These are phyloP conservation scores for Nesidiocoris tenuis DNA, from an alignment of 2,888 invertebrate genomes.

Conservation along the genomic window DNA sequence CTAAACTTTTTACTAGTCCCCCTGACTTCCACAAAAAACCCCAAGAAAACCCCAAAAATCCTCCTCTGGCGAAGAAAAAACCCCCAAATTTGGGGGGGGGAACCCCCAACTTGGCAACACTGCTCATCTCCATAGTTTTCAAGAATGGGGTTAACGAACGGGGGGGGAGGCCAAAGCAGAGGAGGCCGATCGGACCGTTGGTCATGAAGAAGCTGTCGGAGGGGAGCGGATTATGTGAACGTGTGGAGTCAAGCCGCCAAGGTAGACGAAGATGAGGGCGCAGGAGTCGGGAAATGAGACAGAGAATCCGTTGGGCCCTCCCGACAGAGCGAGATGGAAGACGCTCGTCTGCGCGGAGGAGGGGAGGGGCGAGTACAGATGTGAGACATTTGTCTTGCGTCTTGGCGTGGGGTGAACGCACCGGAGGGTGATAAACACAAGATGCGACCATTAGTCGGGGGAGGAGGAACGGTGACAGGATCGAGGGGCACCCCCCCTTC, in stretches of 20 bases:
- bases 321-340: no score
- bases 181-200: background rate
- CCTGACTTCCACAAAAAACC: no score
- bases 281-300: background rate
- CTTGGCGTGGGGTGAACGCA: constrained; percentile 42
- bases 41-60: no score
- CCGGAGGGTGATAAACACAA: constrained; percentile 47
- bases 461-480: constrained; percentile 43
- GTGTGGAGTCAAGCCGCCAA: constrained; percentile 3
- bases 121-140: no score
- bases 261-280: constrained; percentile 8
- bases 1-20: no score
- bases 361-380: constrained; percentile 24
- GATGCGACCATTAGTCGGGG: constrained; percentile 51
- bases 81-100: no score
- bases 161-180: background rate
- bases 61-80: no score
- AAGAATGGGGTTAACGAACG: background rate
- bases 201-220: constrained; percentile 13
- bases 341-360: constrained; percentile 1
- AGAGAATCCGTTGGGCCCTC: background rate
- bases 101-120: no score
- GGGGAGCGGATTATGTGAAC: background rate
- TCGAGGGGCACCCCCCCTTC: background rate
- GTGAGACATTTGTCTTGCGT: constrained; percentile 42